These are phyloP conservation scores for Trissoscelio sp. DNA, from an alignment of 2,888 invertebrate genomes.

Conservation along the genomic window DNA sequence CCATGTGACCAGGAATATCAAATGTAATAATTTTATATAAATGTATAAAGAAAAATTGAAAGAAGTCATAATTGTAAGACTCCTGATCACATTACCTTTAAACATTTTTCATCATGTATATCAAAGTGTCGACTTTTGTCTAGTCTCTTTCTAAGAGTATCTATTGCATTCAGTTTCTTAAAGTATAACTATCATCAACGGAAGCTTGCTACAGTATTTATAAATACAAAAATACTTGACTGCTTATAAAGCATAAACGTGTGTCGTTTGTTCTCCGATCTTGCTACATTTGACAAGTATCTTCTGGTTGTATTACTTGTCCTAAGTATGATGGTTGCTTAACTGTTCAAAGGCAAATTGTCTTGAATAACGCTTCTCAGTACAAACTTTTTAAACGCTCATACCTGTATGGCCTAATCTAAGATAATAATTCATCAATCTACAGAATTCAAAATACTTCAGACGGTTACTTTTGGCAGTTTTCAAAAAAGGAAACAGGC, in stretches of 20 bases:
- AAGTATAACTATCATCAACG: constrained; percentile 27
- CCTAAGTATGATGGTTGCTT: background rate
- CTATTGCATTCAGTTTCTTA: background rate
- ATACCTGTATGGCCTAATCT: background rate
- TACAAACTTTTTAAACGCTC: background rate
- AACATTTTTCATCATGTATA: background rate
- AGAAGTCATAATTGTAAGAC: constrained; percentile 1
- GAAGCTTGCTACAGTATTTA: constrained; percentile 62
- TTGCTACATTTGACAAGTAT: constrained; percentile 6
- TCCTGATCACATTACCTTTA: constrained; percentile 33
- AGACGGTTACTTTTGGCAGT: background rate
- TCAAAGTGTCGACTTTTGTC: background rate
- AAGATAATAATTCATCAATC: background rate
- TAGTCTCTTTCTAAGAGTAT: background rate
- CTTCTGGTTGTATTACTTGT: constrained; percentile 13
- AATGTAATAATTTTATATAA: too few relatives aligned
- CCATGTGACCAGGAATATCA: constrained; percentile 28
- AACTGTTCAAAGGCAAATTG: constrained; percentile 5
- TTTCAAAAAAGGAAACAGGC: background rate
- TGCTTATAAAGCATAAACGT: constrained; percentile 29
- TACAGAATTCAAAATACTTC: background rate
- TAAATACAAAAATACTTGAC: constrained; percentile 58
- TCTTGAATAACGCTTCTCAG: background rate
- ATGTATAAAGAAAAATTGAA: background rate
- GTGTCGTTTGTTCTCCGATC: background rate